Conservation (phyloP, 2,113 vertebrate species). For the Cyprinus carpio region DNA sequence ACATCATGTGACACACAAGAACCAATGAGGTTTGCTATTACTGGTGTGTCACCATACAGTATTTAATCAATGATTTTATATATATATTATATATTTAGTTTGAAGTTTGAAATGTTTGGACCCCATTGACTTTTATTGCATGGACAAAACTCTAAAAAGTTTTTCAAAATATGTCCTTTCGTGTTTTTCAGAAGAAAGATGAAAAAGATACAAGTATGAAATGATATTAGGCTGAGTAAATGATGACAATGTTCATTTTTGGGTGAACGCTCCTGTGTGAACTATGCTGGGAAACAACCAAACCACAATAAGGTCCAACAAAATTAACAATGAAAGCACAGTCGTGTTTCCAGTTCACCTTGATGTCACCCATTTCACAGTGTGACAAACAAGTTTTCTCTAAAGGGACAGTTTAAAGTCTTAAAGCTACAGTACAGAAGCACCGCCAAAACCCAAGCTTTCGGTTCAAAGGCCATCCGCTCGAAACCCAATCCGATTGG, state of each 20-base stretch:
- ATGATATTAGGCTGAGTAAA: not conserved
- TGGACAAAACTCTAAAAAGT: not conserved
- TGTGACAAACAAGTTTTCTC: constrained; percentile 54
- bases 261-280: not conserved
- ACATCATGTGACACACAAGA: not conserved
- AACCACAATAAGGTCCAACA: constrained; percentile 10
- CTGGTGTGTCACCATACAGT: not conserved
- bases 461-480: not conserved
- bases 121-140: not conserved
- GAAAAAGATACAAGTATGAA: not conserved
- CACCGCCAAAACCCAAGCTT: constrained; percentile 5
- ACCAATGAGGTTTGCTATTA: not conserved
- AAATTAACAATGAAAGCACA: constrained; percentile 2
- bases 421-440: constrained; percentile 58
- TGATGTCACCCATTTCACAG: constrained; percentile 57
- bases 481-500: not conserved
- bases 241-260: not conserved
- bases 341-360: constrained; percentile 59
- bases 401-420: constrained; percentile 24
- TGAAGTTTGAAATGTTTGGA: not conserved
- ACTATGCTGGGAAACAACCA: not conserved
- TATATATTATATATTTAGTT: not conserved
- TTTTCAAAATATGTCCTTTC: not conserved
- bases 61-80: not conserved
- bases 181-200: not conserved